These are phyloP conservation scores for Rhynchonycteris naso DNA, from an alignment of 2,797 vertebrate genomes.

Conservation along the genomic window DNA sequence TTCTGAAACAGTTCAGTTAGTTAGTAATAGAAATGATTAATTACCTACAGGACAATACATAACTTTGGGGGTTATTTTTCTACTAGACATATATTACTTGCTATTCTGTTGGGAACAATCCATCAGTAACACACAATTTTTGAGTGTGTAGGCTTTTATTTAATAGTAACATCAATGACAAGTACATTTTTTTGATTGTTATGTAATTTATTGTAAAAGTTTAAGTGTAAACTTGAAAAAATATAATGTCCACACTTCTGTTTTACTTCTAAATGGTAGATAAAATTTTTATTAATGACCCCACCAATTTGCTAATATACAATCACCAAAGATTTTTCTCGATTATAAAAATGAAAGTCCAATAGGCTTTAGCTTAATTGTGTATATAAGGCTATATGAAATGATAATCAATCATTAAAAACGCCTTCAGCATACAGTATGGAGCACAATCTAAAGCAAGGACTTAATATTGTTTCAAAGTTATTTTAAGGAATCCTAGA, in stretches of 20 bases:
- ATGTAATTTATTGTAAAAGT: not conserved
- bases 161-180: not conserved
- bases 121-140: not conserved
- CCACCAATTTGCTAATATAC: not conserved
- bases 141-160: not conserved
- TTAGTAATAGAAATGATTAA: not conserved
- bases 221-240: conserved; percentile 22
- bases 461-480: not conserved
- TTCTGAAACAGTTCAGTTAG: not conserved
- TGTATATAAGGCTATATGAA: not conserved
- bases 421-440: not conserved
- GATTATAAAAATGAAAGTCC: not conserved
- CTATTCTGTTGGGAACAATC: not conserved
- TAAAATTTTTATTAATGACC: not conserved
- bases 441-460: not conserved
- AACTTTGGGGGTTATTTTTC: not conserved
- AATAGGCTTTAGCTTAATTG: not conserved
- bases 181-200: not conserved
- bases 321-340: not conserved
- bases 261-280: not conserved
- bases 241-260: not conserved
- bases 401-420: not conserved
- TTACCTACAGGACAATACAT: not conserved
- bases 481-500: not conserved
- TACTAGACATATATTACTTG: not conserved